phyloP scores from a whole-genome alignment of 1,140 invertebrate species.

The Charaxes varanes region DNA sequence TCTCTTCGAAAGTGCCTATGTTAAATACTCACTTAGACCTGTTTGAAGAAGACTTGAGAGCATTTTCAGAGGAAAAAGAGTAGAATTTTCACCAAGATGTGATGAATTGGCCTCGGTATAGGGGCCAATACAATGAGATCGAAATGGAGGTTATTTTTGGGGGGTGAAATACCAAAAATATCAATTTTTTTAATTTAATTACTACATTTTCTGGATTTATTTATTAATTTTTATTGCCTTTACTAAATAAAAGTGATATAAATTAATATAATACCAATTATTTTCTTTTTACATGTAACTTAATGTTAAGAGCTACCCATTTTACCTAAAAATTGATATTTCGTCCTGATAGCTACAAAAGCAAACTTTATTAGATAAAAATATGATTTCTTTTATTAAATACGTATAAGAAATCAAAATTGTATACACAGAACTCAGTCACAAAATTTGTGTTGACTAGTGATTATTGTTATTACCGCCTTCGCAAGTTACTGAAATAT shows the following conservation, averaged over 20 bases:
- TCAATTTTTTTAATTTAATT: slow-evolving; percentile 19
- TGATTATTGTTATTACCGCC: too few relatives aligned
- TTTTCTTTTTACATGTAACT: slow-evolving; percentile 9
- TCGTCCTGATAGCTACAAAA: slow-evolving; percentile 17
- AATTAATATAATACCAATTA: too few relatives aligned
- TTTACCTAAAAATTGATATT: slow-evolving; percentile 18
- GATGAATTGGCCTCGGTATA: too few relatives aligned
- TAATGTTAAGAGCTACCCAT: slow-evolving; percentile 4
- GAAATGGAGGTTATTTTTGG: too few relatives aligned
- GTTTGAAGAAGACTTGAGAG: too few relatives aligned
- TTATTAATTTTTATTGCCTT: not conserved
- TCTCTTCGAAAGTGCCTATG: too few relatives aligned
- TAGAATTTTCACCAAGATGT: too few relatives aligned
- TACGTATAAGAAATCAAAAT: slow-evolving; percentile 19
- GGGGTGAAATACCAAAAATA: slow-evolving; percentile 24
- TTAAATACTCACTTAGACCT: too few relatives aligned
- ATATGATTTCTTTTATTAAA: slow-evolving; percentile 18
- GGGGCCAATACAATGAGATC: too few relatives aligned
- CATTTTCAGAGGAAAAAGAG: too few relatives aligned
- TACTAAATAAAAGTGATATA: slow-evolving; percentile 4
- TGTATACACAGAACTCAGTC: slow-evolving; percentile 15
- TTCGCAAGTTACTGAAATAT: too few relatives aligned
- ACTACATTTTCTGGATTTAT: not conserved
- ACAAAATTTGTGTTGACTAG: slow-evolving; percentile 16
- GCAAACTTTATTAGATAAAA: slow-evolving; percentile 23